Base-by-base conservation (phyloP, 1,140 invertebrate species). In the Globodera rostochiensis region DNA sequence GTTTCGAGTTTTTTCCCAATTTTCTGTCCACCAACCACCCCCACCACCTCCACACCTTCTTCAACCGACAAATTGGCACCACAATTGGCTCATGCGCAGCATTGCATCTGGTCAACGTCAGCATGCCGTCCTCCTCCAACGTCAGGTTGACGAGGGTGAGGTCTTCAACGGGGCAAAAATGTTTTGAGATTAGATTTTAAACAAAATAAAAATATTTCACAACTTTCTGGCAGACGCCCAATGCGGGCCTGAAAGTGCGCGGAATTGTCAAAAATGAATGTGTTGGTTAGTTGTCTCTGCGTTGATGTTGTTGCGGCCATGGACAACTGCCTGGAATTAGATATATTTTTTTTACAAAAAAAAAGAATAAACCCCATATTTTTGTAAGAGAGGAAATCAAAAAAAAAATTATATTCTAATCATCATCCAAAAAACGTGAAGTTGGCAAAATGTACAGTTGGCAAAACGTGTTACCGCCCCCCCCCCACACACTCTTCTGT, bases 31-130 rank as follows among this genome's bases (percentile, higher is more conserved):
- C 36, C 36, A 36, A 21, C 21, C 11, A 75, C 7, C 50, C 80
- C 21, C 11, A 75, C 7, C 50, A 25, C 25, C 80, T 49, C 46
- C 25, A 66, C 13, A 81, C 80, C 74, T 78, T 69, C 60, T 64
- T 49, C n/a, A 77, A 2, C 25, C 57, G 66, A 78, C 11, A 36
- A 73, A 82, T 25, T 13, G n/a, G 45, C 19, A 82, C 15, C 11
- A 82, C 66, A 57, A 82, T 53, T 25, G 81, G 81, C 25, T 82
- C 81, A 53, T 82, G 81, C n/a, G 69, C 8, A 13, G 45, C 19
- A 53, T 82, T 74, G 80, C 81, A 82, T 6, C 81, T 57, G 21
- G 71, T 74, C 81, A 82, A n/a, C 80, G 71, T 74, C 25, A 82
- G 67, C 21, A 46, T 64, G 50, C 53, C 46, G 25, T 64, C 47